phyloP scores from a whole-genome alignment of 2,797 vertebrate species.

The Huso huso region DNA sequence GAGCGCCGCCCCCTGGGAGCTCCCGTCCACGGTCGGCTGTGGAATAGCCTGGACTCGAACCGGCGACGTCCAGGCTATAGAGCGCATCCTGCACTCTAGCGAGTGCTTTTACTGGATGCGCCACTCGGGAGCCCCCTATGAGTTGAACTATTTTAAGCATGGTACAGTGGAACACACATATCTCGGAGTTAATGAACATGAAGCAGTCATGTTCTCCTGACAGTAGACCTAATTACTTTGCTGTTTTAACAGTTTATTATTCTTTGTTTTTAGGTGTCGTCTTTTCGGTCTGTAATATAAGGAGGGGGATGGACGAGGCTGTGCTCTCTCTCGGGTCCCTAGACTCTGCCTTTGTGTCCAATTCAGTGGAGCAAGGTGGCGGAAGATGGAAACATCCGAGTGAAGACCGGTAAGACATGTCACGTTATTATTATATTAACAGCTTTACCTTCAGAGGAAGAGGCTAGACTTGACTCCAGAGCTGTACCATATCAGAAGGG shows the following conservation, averaged over 20 bases:
- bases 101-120: too few species aligned
- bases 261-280: constrained; percentile 34
- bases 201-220: constrained; percentile 2
- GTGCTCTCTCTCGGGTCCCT: constrained; percentile 60
- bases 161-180: background rate
- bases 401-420: constrained; percentile 79
- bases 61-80: too few species aligned
- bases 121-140: too few species aligned
- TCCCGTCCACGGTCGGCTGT: too few species aligned
- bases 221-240: constrained; percentile 6
- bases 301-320: constrained; percentile 70
- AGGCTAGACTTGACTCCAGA: too few species aligned
- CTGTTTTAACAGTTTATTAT: constrained; percentile 6
- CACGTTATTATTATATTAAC: background rate
- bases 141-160: constrained; percentile 8
- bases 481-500: too few species aligned
- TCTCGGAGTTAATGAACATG: constrained; percentile 2
- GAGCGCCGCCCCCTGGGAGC: too few species aligned
- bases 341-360: constrained; percentile 80
- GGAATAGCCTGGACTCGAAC: too few species aligned
- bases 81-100: too few species aligned
- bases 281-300: constrained; percentile 45
- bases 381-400: constrained; percentile 77
- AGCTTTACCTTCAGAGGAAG: background rate
- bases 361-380: constrained; percentile 74